Base-by-base conservation (phyloP, 2,113 vertebrate species). In the Lonchura striata region DNA sequence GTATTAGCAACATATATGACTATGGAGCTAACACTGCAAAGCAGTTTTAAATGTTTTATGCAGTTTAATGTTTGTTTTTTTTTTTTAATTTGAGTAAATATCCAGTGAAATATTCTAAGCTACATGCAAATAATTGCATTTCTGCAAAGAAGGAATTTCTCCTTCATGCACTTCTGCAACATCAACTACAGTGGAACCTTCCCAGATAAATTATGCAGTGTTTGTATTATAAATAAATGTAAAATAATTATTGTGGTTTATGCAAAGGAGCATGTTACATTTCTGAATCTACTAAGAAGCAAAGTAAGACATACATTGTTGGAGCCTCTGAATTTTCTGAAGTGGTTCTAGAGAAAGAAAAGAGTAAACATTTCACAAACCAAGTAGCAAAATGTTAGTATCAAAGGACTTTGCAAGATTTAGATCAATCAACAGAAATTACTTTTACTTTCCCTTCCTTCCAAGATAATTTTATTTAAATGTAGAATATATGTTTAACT, bases 291-390 rank as follows among this genome's bases (percentile, higher is more conserved):
- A 75, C 11, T 35, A 33, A 42, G 66, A 79, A 88, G 37, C 21
- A 60, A 82, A 78, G 33, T 23, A 71, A 88, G 16, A 91, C 83
- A 6, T 96, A 97, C 94, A 0, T 92, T 8, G 19, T 39, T 83
- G 78, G 35, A 66, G 22, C 20, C 37, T 92, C 88, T 63, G 86
- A 53, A 76, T 92, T 95, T 86, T 93, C 93, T 91, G 86, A 80
- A 74, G 71, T 33, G 54, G 47, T 63, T 59, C 97, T 97, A 86
- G 30, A 86, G 68, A 93, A 90, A 90, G 49, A 69, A 63, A 82
- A 84, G 16, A 24, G 20, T 37, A 89, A 90, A 24, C 9, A 71
- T 71, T 74, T 94, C 64, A 74, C 42, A 93, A 90, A 70, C 23
- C 17, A 82, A 16, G 6, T 22, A 72, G 17, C 12, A 92, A 93